Percentiles rank a stretch among this genome's conserved stretches.
Evolutionary conservation across 2,113 vertebrate species (phyloP).

Genomic region (Larimichthys polyactis): DNA sequence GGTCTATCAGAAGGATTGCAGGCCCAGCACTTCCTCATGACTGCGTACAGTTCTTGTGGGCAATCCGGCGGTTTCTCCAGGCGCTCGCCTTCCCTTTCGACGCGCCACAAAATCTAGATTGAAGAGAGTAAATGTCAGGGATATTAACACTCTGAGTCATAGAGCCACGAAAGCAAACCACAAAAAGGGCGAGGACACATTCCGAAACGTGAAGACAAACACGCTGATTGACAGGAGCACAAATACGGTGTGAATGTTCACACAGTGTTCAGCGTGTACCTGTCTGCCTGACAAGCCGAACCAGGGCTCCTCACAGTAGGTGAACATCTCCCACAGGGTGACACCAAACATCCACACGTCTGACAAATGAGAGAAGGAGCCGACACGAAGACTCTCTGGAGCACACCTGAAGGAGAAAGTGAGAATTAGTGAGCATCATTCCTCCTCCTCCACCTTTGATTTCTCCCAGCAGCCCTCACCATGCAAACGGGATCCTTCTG

Average conservation of each 20-base stretch:
- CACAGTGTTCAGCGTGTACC: conserved; percentile 66
- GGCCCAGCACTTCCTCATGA: conserved; percentile 90
- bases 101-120: conserved; percentile 85
- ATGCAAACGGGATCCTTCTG: conserved; percentile 90
- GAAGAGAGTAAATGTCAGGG: neutral
- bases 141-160: conserved; percentile 37
- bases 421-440: neutral
- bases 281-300: conserved; percentile 85
- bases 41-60: conserved; percentile 85
- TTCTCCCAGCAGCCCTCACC: conserved; percentile 79
- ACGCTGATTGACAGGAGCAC: neutral
- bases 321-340: conserved; percentile 94
- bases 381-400: conserved; percentile 89
- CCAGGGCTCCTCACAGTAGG: conserved; percentile 92
- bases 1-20: conserved; percentile 84
- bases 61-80: conserved; percentile 87
- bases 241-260: neutral
- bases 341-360: conserved; percentile 95
- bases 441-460: neutral
- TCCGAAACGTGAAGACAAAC: conserved; percentile 30
- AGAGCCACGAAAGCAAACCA: neutral
- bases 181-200: conserved; percentile 37
- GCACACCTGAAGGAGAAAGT: conserved; percentile 86
- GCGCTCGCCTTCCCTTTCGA: conserved; percentile 86
- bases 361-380: conserved; percentile 89